Conservation (phyloP, 1,140 invertebrate genomes). For the Drosophila sucinea region DNA sequence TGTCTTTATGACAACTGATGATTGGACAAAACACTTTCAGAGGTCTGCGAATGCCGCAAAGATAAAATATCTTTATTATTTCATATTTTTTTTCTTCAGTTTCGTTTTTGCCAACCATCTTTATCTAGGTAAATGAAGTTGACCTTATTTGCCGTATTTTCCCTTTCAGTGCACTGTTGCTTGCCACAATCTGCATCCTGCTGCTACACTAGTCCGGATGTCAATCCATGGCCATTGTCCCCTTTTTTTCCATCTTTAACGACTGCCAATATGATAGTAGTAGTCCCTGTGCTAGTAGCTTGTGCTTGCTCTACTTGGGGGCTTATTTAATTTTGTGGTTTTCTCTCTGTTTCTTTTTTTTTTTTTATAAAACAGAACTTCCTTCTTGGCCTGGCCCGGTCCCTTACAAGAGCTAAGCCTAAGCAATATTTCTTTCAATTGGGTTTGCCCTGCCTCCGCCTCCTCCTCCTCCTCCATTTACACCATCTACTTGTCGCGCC, state of each 20-base stretch:
- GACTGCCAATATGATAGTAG: slow-evolving; percentile 8
- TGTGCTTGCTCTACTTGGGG: neutral
- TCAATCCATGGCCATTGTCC: slow-evolving; percentile 7
- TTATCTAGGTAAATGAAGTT: slow-evolving; percentile 7
- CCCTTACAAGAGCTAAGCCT: slow-evolving; percentile 7
- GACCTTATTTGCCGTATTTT: slow-evolving; percentile 1
- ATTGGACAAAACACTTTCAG: neutral
- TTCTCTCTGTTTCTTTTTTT: neutral
- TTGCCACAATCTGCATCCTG: slow-evolving; percentile 6
- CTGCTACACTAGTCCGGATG: slow-evolving; percentile 1
- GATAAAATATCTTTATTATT: neutral
- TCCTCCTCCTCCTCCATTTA: no score
- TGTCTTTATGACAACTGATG: neutral
- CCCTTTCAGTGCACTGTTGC: neutral
- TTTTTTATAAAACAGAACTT: neutral
- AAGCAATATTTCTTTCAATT: slow-evolving; percentile 11
- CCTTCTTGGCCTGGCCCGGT: neutral
- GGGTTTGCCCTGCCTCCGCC: neutral
- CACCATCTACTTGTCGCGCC: neutral
- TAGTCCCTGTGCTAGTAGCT: neutral
- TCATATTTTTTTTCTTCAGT: neutral
- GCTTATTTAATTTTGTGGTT: slow-evolving; percentile 1
- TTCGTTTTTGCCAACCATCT: neutral
- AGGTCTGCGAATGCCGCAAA: no score
- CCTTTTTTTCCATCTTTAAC: neutral